phyloP scores from a whole-genome alignment of 2,113 vertebrate genomes.

The Irena cyanogastra region DNA sequence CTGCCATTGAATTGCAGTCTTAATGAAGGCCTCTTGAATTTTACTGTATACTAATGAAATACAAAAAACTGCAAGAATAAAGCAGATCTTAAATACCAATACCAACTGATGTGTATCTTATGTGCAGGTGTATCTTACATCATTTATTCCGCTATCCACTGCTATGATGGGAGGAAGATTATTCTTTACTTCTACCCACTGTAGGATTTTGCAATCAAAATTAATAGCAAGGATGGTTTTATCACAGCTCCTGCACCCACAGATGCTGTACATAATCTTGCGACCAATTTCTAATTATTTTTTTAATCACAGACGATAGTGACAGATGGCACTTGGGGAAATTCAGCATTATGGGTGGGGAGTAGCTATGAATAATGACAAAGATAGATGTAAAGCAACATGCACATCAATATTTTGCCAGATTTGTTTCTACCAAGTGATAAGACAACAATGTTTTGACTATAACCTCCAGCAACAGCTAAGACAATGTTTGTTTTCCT shows the following conservation, averaged over 20 bases:
- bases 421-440: constrained; percentile 14
- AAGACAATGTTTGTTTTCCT: constrained; percentile 3
- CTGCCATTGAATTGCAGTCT: neutral
- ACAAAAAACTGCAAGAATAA: neutral
- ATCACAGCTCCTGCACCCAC: neutral
- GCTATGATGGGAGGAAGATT: neutral
- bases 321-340: constrained; percentile 45
- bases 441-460: constrained; percentile 27
- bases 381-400: constrained; percentile 22
- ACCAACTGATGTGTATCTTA: neutral
- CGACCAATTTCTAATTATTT: neutral
- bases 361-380: constrained; percentile 18
- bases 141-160: neutral
- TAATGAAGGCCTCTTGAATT: neutral
- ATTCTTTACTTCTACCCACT: neutral
- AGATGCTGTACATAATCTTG: constrained; percentile 1
- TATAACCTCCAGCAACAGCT: constrained; percentile 25
- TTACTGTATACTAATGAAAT: neutral
- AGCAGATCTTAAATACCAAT: neutral
- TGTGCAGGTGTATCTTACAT: neutral
- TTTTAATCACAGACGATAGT: constrained; percentile 7
- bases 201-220: neutral
- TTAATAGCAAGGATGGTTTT: neutral
- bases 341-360: neutral
- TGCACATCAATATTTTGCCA: constrained; percentile 50